A percentile compares a stretch with the other conserved stretches of the same genome.
Conservation (phyloP, 2,888 invertebrate genomes). For the Conus canariensis region DNA sequence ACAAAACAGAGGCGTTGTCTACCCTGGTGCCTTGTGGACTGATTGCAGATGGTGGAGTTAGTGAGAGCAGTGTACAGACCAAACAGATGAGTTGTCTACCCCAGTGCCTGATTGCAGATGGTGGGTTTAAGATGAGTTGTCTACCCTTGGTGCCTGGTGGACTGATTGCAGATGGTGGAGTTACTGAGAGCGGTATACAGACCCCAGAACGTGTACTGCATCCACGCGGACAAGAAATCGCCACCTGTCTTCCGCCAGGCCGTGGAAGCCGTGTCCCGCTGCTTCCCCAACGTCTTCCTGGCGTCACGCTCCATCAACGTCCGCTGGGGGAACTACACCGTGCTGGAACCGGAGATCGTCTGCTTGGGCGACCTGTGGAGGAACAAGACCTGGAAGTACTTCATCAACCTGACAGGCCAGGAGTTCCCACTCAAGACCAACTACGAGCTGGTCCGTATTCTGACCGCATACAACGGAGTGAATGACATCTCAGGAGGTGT, state of each 20-base stretch:
- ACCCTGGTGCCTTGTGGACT: too few relatives aligned
- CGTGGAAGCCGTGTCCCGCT: constrained; percentile 57
- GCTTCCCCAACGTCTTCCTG: constrained; percentile 72
- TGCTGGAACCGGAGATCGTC: constrained; percentile 68
- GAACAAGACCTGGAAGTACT: constrained; percentile 30
- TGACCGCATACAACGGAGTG: constrained; percentile 68
- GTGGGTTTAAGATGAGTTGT: too few relatives aligned
- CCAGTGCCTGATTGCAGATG: too few relatives aligned
- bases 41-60: too few relatives aligned
- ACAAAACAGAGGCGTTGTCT: too few relatives aligned
- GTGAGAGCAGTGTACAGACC: too few relatives aligned
- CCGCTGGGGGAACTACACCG: constrained; percentile 65
- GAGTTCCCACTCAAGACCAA: constrained; percentile 72
- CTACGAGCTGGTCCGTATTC: constrained; percentile 65
- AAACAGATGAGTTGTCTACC: too few relatives aligned
- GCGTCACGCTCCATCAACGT: constrained; percentile 58
- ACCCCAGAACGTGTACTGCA: constrained; percentile 74
- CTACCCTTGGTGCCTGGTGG: too few relatives aligned
- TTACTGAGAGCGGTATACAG: constrained; percentile 70
- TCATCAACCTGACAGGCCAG: constrained; percentile 50
- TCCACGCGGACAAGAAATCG: constrained; percentile 72
- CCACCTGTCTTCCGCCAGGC: constrained; percentile 52
- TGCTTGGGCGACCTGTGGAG: constrained; percentile 71
- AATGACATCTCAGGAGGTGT: constrained; percentile 61
- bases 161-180: constrained; percentile 40